phyloP scores from a whole-genome alignment of 1,140 invertebrate species.

The Trichonephila clavata region DNA sequence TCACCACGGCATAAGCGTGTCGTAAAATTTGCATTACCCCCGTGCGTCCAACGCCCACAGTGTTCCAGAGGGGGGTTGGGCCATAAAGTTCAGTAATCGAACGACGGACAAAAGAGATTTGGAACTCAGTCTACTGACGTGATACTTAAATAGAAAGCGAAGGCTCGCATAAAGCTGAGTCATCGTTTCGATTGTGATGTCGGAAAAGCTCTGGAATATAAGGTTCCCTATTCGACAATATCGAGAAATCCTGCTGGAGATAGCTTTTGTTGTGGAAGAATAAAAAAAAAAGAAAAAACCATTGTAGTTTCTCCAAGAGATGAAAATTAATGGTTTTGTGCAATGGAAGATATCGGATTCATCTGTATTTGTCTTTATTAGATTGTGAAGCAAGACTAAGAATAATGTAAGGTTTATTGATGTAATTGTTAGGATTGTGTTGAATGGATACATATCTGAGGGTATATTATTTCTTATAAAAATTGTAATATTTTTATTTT shows the following conservation, averaged over 20 bases:
- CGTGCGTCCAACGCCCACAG: neutral
- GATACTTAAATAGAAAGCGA: neutral
- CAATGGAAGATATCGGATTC: neutral
- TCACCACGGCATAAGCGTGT: neutral
- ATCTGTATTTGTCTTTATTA: neutral
- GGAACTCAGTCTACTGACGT: neutral
- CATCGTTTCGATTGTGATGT: neutral
- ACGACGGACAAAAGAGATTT: conserved; percentile 4
- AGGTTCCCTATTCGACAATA: neutral
- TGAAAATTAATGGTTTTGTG: neutral
- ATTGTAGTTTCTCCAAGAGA: neutral
- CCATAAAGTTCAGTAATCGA: conserved; percentile 20
- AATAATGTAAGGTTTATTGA: too few relatives aligned
- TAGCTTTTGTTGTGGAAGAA: neutral
- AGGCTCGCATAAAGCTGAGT: neutral
- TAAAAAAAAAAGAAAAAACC: neutral
- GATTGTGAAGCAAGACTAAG: too few relatives aligned
- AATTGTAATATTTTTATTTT: too few relatives aligned
- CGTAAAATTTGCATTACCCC: conserved; percentile 17
- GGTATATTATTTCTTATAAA: too few relatives aligned
- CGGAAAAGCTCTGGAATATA: neutral
- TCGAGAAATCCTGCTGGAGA: neutral
- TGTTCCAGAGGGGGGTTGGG: neutral
- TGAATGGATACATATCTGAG: too few relatives aligned
- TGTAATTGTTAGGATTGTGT: too few relatives aligned